A percentile compares a stretch with the other conserved stretches of the same genome.
Evolutionary conservation across 2,113 vertebrate species (phyloP).

Genomic region (Ahaetulla prasina): DNA sequence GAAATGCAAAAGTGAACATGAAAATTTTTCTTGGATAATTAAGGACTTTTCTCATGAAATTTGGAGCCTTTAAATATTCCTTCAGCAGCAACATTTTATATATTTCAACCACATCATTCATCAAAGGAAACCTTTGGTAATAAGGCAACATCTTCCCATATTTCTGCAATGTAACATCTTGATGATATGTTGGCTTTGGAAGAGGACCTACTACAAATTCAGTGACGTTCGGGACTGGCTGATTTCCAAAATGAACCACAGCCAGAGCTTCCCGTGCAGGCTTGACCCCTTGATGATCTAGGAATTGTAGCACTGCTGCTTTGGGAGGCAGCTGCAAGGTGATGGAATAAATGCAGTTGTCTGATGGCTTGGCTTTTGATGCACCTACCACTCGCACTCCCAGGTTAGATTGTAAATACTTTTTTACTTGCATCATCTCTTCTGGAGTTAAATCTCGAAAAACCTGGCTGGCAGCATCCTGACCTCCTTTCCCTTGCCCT

Average conservation of each 20-base stretch:
- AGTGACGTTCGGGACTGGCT: background rate
- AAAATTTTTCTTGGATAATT: background rate
- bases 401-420: background rate
- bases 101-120: background rate
- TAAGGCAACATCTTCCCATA: constrained; percentile 2
- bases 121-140: background rate
- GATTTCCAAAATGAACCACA: constrained; percentile 2
- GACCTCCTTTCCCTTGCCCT: background rate
- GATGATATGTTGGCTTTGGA: constrained; percentile 2
- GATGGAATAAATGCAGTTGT: constrained; percentile 8
- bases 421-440: constrained; percentile 1
- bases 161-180: background rate
- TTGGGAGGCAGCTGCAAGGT: constrained; percentile 1
- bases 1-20: background rate
- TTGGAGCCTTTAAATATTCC: constrained; percentile 22
- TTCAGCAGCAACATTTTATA: background rate
- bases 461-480: background rate
- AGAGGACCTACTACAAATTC: constrained; percentile 1
- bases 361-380: background rate
- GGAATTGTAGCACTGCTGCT: background rate
- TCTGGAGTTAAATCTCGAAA: background rate
- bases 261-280: background rate
- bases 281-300: background rate
- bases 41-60: constrained; percentile 31
- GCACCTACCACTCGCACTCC: background rate